Evolutionary conservation across 2,888 invertebrate genomes (phyloP), one percentile per base, ranked within the genome.

Genomic region (Mallateleia sp.): DNA sequence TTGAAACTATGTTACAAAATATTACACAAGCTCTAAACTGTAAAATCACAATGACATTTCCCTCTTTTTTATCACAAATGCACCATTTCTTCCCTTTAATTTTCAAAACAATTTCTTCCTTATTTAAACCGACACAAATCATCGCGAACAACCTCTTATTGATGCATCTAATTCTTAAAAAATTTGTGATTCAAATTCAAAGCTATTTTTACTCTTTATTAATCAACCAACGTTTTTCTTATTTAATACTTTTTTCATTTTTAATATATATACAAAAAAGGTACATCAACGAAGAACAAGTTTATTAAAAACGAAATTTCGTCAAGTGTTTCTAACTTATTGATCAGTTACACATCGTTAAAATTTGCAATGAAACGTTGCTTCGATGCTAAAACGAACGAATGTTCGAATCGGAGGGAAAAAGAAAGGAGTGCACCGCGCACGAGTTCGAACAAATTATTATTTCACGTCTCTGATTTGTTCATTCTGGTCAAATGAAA

Each of bases 1-100:
- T 67, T 14, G 18, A 78, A 79, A 60, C 69, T 79, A 79, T 79
- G 42, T 79, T 71, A 79, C 79, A 79, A 62, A 79, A 79, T 79
- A 79, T 79, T 79, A 71, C 62, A 79, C 42, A 60, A 79, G 42
- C 54, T 71, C 52, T 79, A 79, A 69, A 60, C 20, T 28, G 38
- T 62, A 71, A 60, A 60, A 79, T 79, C 62, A 71, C 69, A 79
- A 60, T 32, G 22, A 71, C 52, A 11, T 69, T 52, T 62, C 11
- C 58, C 32, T 18, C 62, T 24, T 50, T 8, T 34, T 69, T 78
- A 71, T 79, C 71, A 79, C 69, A 69, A 69, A 69, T 78, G 58
- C 52, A 54, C n/a, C n/a, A n/a, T n/a, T n/a, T n/a, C n/a, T n/a
- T n/a, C n/a, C n/a, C n/a, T 50, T 18, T 45, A 45, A 45, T 6